Conservation (phyloP, 2,797 vertebrate species). For the Ctenopoma kingsleyae region DNA sequence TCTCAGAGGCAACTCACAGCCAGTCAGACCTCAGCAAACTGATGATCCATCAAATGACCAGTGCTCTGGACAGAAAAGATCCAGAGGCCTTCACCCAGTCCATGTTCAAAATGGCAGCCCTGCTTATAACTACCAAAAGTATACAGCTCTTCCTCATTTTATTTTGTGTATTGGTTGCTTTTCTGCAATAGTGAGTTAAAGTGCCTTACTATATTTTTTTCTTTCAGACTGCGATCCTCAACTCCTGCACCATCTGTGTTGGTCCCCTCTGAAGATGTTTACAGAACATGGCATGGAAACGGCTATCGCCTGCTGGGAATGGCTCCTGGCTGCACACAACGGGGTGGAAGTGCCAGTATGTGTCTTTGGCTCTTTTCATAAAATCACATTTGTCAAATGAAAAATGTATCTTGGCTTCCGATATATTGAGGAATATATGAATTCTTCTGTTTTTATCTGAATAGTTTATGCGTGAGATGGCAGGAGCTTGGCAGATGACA, state of each 20-base stretch:
- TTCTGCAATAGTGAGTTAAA: neutral
- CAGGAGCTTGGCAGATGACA: slow-evolving; percentile 97
- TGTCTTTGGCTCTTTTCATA: neutral
- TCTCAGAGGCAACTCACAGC: slow-evolving; percentile 89
- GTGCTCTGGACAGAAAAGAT: slow-evolving; percentile 85
- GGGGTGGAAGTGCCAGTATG: slow-evolving; percentile 96
- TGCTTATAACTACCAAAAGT: slow-evolving; percentile 96
- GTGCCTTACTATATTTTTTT: neutral
- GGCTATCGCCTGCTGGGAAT: slow-evolving; percentile 98
- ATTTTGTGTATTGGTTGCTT: neutral
- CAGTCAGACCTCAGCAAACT: slow-evolving; percentile 92
- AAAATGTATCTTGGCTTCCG: neutral
- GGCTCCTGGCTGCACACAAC: slow-evolving; percentile 94
- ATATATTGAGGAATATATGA: neutral
- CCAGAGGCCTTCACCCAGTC: slow-evolving; percentile 92
- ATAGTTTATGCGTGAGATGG: slow-evolving; percentile 98
- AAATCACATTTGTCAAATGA: neutral
- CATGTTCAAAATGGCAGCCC: slow-evolving; percentile 96
- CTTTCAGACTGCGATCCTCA: slow-evolving; percentile 91
- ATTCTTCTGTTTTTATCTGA: neutral
- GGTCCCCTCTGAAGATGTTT: slow-evolving; percentile 97
- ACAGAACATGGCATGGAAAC: slow-evolving; percentile 96
- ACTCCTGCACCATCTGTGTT: slow-evolving; percentile 95
- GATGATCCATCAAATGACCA: slow-evolving; percentile 90
- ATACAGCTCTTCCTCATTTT: neutral